Percentiles rank a stretch among this genome's conserved stretches.
These are phyloP conservation scores for Notothenia coriiceps DNA, from an alignment of 2,113 vertebrate genomes.

Conservation along the genomic window DNA sequence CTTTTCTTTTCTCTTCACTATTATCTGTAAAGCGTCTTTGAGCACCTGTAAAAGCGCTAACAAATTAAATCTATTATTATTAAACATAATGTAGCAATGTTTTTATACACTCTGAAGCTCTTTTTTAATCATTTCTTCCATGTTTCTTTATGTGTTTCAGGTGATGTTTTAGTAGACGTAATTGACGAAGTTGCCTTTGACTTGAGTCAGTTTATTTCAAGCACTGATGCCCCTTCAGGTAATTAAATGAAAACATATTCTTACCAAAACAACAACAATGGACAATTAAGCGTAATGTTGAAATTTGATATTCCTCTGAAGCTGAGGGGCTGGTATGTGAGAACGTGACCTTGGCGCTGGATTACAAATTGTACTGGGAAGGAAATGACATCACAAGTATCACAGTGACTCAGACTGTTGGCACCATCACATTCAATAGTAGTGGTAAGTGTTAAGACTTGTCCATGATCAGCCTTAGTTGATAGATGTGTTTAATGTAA, in stretches of 20 bases:
- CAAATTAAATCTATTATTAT: too few species aligned
- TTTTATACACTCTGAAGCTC: background rate
- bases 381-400: slow-evolving; percentile 84
- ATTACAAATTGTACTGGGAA: slow-evolving; percentile 89
- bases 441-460: slow-evolving; percentile 68
- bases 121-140: background rate
- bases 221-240: slow-evolving; percentile 41
- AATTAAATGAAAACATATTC: slow-evolving; percentile 13
- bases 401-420: slow-evolving; percentile 80
- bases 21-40: too few species aligned
- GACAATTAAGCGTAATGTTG: background rate
- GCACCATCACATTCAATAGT: slow-evolving; percentile 68
- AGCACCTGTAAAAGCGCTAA: too few species aligned
- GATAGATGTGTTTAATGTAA: background rate
- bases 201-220: slow-evolving; percentile 65
- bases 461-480: background rate
- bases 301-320: slow-evolving; percentile 31
- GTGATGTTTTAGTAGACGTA: slow-evolving; percentile 70
- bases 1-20: too few species aligned
- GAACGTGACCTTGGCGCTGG: slow-evolving; percentile 86
- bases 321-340: slow-evolving; percentile 70
- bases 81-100: background rate
- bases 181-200: slow-evolving; percentile 66
- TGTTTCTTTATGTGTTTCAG: slow-evolving; percentile 60
- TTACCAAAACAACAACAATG: background rate